Percentiles rank a stretch among this genome's conserved stretches.
Conservation (phyloP, 1,140 invertebrate species). For the Wiebesia pumilae region DNA sequence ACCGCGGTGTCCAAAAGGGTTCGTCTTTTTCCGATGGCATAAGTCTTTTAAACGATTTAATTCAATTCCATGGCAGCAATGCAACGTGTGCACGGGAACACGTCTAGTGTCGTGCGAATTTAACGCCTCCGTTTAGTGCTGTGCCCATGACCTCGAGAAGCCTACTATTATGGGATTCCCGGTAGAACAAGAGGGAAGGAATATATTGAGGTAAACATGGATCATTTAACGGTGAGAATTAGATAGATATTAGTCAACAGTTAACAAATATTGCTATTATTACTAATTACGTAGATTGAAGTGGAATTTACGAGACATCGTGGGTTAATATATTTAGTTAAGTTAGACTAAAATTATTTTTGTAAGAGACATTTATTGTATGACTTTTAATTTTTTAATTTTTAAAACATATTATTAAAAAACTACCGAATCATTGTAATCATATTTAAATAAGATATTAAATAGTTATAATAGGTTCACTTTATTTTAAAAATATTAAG, state of each 20-base stretch:
- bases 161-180: neutral
- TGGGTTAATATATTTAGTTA: too few relatives aligned
- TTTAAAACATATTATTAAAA: too few relatives aligned
- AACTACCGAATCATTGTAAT: too few relatives aligned
- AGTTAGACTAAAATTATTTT: too few relatives aligned
- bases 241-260: neutral
- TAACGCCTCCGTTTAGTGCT: neutral
- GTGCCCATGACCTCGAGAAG: conserved; percentile 7
- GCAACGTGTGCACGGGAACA: neutral
- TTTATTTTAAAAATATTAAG: too few relatives aligned
- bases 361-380: too few relatives aligned
- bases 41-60: conserved; percentile 75
- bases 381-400: too few relatives aligned
- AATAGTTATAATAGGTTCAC: too few relatives aligned
- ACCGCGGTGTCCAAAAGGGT: conserved; percentile 11
- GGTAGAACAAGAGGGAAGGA: neutral
- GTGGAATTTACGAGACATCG: too few relatives aligned
- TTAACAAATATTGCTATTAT: neutral
- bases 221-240: neutral
- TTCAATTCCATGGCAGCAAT: conserved; percentile 65
- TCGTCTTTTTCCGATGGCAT: conserved; percentile 60
- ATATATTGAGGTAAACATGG: neutral
- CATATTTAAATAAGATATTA: too few relatives aligned
- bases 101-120: conserved; percentile 9
- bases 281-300: too few relatives aligned